Evolutionary conservation across 2,888 invertebrate genomes (phyloP), one percentile per base, ranked within the genome.

Genomic region (Lepidocyrtoides sp.): DNA sequence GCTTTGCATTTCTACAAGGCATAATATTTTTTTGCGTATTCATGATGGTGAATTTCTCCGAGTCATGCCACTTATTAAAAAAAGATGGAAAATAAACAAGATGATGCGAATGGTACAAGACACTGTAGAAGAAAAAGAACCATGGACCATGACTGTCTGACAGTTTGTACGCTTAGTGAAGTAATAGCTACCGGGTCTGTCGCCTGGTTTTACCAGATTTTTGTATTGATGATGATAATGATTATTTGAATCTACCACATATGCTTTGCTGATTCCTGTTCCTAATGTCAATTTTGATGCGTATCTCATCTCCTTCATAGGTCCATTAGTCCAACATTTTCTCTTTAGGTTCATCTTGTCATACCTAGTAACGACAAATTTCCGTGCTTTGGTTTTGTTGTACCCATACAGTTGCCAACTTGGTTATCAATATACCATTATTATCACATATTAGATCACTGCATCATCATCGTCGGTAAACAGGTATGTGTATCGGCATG

Each of bases 1-100:
- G 8, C 17, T 41, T 10, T 23, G 72, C 44, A 20, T 72, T 44
- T 72, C 32, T 69, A 32, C 36, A 29, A 5, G 23, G 26, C 60
- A 44, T 44, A 14, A 44, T 44, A 44, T 44, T 5, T 2, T 44
- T 5, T 44, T 44, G 14, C 14, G 44, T 41, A 20, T 77, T 44
- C 51, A 77, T 77, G 23, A 29, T 26, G 26, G 54, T 77, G 7
- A 44, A 29, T 77, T 77, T 77, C 14, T 17, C 51, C 77, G 51
- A 54, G 51, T 82, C 60, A 82, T 63, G 41, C 82, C 44, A 60
- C 63, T 82, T 23, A 63, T 32, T 23, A 26, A 41, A 82, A 41
- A 54, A 41, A 23, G 60, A 20, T 12, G 51, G 23, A 60, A 36
- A 41, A 41, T 60, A 23, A 44, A 44, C 8, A 41, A 17, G 60